These are phyloP conservation scores for Archips xylosteana DNA, from an alignment of 2,888 invertebrate genomes.

Conservation along the genomic window DNA sequence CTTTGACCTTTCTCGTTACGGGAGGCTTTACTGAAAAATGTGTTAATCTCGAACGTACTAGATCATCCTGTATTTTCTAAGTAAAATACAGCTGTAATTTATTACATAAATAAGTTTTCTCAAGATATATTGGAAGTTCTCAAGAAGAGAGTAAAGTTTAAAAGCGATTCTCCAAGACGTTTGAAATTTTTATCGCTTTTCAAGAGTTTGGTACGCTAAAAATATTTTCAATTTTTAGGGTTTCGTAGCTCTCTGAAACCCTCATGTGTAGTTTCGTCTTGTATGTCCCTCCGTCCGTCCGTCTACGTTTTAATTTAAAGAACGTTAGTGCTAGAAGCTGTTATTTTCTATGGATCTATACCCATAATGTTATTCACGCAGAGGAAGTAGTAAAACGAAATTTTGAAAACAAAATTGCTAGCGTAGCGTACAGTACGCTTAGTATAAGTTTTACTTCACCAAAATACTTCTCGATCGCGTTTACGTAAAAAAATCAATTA, in stretches of 20 bases:
- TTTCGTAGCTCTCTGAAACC: no score
- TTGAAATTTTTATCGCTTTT: slow-evolving; percentile 4
- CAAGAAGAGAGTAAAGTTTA: neutral
- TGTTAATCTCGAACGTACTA: slow-evolving; percentile 24
- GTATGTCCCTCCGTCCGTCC: no score
- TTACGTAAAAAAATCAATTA: no score
- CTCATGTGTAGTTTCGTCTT: no score
- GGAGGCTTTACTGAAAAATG: slow-evolving; percentile 27
- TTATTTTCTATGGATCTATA: neutral
- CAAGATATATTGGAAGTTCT: slow-evolving; percentile 4
- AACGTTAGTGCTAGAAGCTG: neutral
- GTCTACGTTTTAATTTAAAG: no score
- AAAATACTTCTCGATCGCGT: no score
- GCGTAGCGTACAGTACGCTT: no score
- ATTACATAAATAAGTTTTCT: slow-evolving; percentile 13
- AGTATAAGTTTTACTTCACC: no score
- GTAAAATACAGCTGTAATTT: slow-evolving; percentile 16
- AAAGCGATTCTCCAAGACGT: slow-evolving; percentile 4
- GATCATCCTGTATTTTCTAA: slow-evolving; percentile 17
- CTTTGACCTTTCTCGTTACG: slow-evolving; percentile 22
- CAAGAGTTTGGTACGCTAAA: neutral
- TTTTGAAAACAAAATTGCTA: no score
- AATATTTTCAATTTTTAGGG: neutral
- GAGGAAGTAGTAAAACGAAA: no score
- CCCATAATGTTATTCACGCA: no score